Conservation (phyloP, 2,113 vertebrate genomes). For the Dicrurus megarhynchus region DNA sequence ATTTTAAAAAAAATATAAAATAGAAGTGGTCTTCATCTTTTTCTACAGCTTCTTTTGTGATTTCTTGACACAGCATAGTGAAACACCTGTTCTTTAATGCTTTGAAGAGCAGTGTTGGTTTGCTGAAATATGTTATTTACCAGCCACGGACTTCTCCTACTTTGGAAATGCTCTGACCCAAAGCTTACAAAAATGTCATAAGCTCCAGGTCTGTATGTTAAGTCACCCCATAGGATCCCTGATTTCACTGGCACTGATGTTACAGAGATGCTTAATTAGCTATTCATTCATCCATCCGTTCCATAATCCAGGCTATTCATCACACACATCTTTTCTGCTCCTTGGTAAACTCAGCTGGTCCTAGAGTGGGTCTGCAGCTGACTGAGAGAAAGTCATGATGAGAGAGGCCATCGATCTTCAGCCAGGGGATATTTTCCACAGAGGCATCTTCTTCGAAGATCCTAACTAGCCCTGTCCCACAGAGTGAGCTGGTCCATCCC, state of each 20-base stretch:
- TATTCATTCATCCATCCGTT: not conserved
- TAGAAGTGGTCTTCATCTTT: not conserved
- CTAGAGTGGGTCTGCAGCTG: not conserved
- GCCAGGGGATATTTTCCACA: not conserved
- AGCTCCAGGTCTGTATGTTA: not conserved
- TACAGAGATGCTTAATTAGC: not conserved
- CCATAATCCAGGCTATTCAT: not conserved
- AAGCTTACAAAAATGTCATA: not conserved
- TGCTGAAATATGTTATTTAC: not conserved
- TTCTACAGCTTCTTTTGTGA: not conserved
- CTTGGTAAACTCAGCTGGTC: not conserved
- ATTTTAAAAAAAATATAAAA: not conserved
- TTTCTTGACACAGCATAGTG: not conserved
- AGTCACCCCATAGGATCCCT: not conserved
- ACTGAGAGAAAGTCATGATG: not conserved
- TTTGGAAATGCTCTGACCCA: not conserved
- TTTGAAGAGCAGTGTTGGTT: not conserved
- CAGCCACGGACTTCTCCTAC: not conserved
- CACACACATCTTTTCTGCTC: not conserved
- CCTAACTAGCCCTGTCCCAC: not conserved
- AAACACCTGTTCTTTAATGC: not conserved
- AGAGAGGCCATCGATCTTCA: not conserved
- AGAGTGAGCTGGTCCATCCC: not conserved
- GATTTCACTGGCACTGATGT: not conserved
- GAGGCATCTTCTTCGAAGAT: not conserved